phyloP scores from a whole-genome alignment of 2,888 invertebrate species.

The Seira ritae region DNA sequence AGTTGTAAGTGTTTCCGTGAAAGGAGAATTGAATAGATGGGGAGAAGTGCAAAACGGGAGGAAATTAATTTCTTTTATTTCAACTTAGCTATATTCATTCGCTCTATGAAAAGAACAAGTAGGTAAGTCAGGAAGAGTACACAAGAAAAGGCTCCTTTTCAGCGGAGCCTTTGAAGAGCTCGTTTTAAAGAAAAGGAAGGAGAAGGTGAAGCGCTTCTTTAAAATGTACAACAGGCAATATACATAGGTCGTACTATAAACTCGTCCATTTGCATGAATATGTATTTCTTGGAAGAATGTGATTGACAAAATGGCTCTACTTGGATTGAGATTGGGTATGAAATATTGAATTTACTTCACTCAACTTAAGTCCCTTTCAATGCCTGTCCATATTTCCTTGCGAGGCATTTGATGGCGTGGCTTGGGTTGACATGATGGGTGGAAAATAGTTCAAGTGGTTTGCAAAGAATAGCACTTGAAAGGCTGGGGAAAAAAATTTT shows the following conservation, averaged over 20 bases:
- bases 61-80: neutral
- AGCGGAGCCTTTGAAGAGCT: neutral
- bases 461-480: neutral
- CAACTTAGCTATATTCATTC: neutral
- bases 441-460: neutral
- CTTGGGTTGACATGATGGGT: neutral
- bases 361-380: neutral
- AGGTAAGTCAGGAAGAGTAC: neutral
- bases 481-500: neutral
- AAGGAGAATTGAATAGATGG: neutral
- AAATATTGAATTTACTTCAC: neutral
- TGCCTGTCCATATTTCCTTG: neutral
- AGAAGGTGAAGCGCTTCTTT: neutral
- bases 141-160: neutral
- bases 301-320: neutral
- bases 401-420: too few relatives aligned
- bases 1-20: too few relatives aligned
- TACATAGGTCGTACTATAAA: too few relatives aligned
- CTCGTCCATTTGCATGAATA: neutral
- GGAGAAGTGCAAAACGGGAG: neutral
- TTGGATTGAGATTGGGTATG: neutral
- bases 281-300: neutral
- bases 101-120: neutral
- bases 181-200: neutral
- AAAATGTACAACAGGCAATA: neutral